A percentile compares a stretch with the other conserved stretches of the same genome.
These are phyloP conservation scores for Microcebus ravelobensis DNA, from an alignment of 2,113 vertebrate genomes.

Conservation along the genomic window DNA sequence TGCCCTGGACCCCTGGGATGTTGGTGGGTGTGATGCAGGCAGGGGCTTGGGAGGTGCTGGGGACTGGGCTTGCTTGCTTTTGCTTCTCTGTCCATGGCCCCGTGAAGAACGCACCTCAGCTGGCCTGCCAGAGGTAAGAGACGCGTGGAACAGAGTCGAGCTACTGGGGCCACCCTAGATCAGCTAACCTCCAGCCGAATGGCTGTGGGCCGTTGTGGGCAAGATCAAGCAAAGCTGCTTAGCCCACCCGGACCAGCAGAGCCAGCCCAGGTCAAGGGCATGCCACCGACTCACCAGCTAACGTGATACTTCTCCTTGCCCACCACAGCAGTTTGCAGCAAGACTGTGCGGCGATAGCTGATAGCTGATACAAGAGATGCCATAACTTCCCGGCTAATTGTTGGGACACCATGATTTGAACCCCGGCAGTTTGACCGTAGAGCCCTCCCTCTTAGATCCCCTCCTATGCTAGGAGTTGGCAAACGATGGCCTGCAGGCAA, in stretches of 20 bases:
- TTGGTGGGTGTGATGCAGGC: neutral
- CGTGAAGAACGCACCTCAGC: neutral
- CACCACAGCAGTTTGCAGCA: neutral
- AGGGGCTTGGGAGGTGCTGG: neutral
- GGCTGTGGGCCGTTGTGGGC: too few species aligned
- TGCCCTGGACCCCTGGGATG: neutral
- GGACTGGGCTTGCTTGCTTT: neutral
- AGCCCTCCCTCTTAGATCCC: neutral
- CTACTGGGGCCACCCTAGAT: neutral
- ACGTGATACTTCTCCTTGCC: neutral
- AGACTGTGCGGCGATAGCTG: accelerated
- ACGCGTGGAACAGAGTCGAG: accelerated
- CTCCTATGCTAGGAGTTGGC: neutral
- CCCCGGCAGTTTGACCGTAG: neutral
- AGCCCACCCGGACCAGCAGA: neutral
- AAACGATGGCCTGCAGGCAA: neutral
- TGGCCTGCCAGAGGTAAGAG: neutral
- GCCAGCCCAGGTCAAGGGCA: too few species aligned
- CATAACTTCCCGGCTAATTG: too few species aligned
- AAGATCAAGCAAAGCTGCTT: neutral
- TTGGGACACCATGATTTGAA: neutral
- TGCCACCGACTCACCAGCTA: neutral
- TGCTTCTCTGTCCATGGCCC: neutral
- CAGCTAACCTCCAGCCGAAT: neutral
- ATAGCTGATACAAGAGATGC: neutral